Percentiles rank a stretch among this genome's conserved stretches.
phyloP scores from a whole-genome alignment of 2,113 vertebrate genomes.

The Corythornis vintsioides region DNA sequence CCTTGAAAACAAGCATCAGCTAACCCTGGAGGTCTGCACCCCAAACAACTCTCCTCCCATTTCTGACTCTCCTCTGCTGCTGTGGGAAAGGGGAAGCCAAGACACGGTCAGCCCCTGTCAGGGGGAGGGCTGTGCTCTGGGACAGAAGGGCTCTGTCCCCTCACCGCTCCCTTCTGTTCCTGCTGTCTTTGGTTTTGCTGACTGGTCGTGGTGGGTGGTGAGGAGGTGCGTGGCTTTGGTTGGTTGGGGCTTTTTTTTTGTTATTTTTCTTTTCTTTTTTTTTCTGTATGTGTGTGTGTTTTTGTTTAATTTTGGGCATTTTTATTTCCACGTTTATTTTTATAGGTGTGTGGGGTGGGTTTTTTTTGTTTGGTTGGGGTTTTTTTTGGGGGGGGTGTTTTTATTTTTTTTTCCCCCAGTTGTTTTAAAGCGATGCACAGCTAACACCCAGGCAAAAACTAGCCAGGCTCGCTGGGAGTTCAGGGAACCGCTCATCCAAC shows the following conservation, averaged over 20 bases:
- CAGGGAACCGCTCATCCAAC: neutral
- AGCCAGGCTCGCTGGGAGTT: neutral
- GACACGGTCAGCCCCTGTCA: rapidly evolving
- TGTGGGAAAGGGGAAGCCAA: neutral
- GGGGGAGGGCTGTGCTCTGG: rapidly evolving
- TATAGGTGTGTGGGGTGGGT: neutral
- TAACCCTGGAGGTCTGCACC: neutral
- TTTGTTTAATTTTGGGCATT: neutral
- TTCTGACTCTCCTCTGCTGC: neutral
- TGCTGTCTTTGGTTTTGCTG: neutral
- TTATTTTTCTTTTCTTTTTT: neutral
- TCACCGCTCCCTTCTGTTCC: neutral
- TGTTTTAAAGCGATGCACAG: neutral
- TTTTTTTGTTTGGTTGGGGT: neutral
- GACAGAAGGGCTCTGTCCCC: neutral
- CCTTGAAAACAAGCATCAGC: neutral
- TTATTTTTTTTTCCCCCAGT: neutral
- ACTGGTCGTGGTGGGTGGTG: neutral
- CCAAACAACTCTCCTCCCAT: neutral
- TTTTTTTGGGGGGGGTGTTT: neutral
- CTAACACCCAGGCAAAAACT: neutral
- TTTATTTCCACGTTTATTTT: no score
- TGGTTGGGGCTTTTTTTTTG: neutral
- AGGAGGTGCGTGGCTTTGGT: neutral
- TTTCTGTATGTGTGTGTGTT: no score